Percentiles rank a stretch among this genome's conserved stretches.
Evolutionary conservation across 2,113 vertebrate genomes (phyloP).

Genomic region (Salminus brasiliensis): DNA sequence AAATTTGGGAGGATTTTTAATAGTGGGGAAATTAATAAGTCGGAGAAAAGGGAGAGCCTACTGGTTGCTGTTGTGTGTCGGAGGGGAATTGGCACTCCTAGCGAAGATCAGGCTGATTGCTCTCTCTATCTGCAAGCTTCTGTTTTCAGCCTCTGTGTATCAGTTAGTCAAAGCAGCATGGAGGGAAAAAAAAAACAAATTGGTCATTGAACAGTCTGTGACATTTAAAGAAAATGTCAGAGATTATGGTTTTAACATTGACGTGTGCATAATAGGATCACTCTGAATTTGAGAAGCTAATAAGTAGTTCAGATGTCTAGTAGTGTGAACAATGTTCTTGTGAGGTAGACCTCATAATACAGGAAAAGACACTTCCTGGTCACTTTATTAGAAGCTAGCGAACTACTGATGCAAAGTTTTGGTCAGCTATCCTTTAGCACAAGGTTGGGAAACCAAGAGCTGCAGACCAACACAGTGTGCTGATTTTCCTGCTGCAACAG

Average conservation of each 20-base stretch:
- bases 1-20: slow-evolving; percentile 42
- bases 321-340: background rate
- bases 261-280: background rate
- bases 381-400: too few species aligned
- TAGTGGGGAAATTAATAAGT: slow-evolving; percentile 38
- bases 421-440: too few species aligned
- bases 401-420: too few species aligned
- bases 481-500: too few species aligned
- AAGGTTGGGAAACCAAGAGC: too few species aligned
- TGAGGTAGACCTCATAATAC: background rate
- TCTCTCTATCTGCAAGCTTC: background rate
- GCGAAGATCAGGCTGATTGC: background rate
- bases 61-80: background rate
- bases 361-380: background rate
- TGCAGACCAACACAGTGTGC: too few species aligned
- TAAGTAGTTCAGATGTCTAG: background rate
- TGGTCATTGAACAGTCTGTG: background rate
- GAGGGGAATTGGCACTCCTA: background rate
- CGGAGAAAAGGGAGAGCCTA: slow-evolving; percentile 24
- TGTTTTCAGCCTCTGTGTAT: background rate
- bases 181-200: background rate
- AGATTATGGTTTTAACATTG: background rate
- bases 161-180: background rate
- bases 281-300: background rate
- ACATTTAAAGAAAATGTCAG: background rate